phyloP scores from a whole-genome alignment of 2,888 invertebrate species.

The Malacosoma neustria region DNA sequence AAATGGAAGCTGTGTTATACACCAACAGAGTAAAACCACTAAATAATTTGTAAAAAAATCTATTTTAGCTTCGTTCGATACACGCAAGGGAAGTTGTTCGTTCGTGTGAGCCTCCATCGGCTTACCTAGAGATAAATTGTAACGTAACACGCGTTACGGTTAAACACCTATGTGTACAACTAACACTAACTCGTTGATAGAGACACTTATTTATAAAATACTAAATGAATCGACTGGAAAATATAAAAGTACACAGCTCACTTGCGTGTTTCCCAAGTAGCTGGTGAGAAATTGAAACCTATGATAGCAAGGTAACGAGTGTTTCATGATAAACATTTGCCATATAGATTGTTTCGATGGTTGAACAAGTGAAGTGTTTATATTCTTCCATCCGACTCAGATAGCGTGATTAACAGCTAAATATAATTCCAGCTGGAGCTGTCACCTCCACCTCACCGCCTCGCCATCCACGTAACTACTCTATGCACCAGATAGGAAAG shows the following conservation, averaged over 20 bases:
- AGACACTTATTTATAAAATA: constrained; percentile 36
- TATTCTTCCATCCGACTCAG: not conserved
- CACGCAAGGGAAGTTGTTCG: too few species aligned
- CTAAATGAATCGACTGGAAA: not conserved
- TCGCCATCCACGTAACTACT: constrained; percentile 28
- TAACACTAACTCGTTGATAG: constrained; percentile 70
- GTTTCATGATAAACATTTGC: too few species aligned
- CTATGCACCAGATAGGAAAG: constrained; percentile 34
- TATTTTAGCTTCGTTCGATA: too few species aligned
- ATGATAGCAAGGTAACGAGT: too few species aligned
- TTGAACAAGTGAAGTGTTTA: too few species aligned
- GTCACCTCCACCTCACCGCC: constrained; percentile 22
- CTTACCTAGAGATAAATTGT: not conserved
- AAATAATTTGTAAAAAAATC: too few species aligned
- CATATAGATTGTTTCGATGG: too few species aligned
- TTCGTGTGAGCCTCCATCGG: not conserved
- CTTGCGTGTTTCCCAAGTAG: too few species aligned
- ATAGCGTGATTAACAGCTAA: constrained; percentile 22
- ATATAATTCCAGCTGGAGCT: constrained; percentile 28
- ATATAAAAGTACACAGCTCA: not conserved
- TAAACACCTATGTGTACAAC: constrained; percentile 20
- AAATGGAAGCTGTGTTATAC: too few species aligned
- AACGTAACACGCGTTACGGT: constrained; percentile 9
- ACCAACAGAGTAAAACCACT: too few species aligned
- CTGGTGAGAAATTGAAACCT: too few species aligned